Percentiles rank a stretch among this genome's conserved stretches.
Evolutionary conservation across 1,140 invertebrate genomes (phyloP).

Genomic region (Rhyacophila brunnea): DNA sequence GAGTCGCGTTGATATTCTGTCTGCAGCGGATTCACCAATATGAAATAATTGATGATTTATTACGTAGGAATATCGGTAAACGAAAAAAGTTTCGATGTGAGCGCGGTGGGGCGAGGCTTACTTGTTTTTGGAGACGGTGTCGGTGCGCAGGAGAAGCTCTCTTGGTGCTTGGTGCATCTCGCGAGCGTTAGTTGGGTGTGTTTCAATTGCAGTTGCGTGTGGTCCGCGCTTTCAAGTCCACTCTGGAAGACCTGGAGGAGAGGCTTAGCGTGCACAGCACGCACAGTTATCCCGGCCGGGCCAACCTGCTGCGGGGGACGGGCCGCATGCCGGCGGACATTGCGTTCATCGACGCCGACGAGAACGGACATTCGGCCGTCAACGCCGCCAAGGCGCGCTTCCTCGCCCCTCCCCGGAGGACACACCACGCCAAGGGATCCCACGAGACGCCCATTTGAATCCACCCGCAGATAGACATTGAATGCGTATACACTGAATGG

Average conservation of each 20-base stretch:
- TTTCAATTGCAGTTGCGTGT: slow-evolving; percentile 97
- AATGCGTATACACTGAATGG: too few relatives aligned
- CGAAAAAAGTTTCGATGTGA: too few relatives aligned
- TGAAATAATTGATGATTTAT: too few relatives aligned
- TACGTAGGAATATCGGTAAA: too few relatives aligned
- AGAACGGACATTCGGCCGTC: slow-evolving; percentile 51
- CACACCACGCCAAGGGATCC: slow-evolving; percentile 43
- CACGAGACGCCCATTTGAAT: slow-evolving; percentile 41
- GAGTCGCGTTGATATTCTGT: too few relatives aligned
- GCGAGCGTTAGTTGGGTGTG: slow-evolving; percentile 21
- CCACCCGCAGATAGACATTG: neutral
- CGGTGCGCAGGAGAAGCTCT: too few relatives aligned
- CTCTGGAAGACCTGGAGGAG: slow-evolving; percentile 99
- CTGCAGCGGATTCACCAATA: too few relatives aligned
- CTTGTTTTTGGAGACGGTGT: too few relatives aligned
- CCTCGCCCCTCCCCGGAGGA: slow-evolving; percentile 43
- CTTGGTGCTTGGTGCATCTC: slow-evolving; percentile 6
- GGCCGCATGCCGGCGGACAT: slow-evolving; percentile 78
- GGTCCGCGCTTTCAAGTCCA: slow-evolving; percentile 99
- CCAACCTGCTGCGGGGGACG: slow-evolving; percentile 66
- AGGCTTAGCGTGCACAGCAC: slow-evolving; percentile 96
- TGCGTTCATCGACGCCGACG: slow-evolving; percentile 85
- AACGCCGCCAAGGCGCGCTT: slow-evolving; percentile 53
- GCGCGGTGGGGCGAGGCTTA: too few relatives aligned
- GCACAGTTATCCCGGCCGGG: slow-evolving; percentile 90